Base-by-base conservation (phyloP, 2,113 vertebrate genomes). In the Ophiodon elongatus region DNA sequence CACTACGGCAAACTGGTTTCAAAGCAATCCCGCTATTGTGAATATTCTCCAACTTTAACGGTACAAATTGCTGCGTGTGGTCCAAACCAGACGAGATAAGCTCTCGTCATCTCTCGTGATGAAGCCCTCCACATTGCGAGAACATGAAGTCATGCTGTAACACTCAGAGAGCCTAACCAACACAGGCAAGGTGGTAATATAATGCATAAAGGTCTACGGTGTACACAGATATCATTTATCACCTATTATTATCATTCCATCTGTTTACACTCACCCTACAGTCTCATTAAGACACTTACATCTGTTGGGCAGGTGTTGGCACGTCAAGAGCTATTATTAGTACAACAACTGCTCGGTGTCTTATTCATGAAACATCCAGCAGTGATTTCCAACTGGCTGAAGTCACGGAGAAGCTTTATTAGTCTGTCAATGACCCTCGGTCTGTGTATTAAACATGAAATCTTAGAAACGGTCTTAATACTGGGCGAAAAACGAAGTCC, bases 281-380 rank as follows among this genome's bases (percentile, higher is more conserved):
- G 62, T 69, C 66, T 64, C 14, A 85, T 85, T 66, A 64, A 79
- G 64, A 29, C 83, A 76, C 83, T 39, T 70, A 57, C 88, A 91
- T 90, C 73, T 90, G 84, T 15, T 21, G 1, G 62, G 57, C 86
- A 88, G 77, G 80, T 90, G 86, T 54, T 67, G 84, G 62, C 39
- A 62, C 62, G 59, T 52, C 35, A 27, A 67, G 71, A 62, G 33
- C 63, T 84, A 74, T 82, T 84, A 82, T 84, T 86, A 81, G 56
- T 29, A 19, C 1, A 33, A 13, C 72, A 39, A 57, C 10, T 19
- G 64, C 27, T 23, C 37, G 7, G 66, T 62, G 56, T 62, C 39
- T 47, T 68, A 50, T 45, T 63, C 33, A 43, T 6, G 4, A 31
- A n/a, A 25, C 19, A 43, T 13, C 23, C 8, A 9, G n/a, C 57